Evolutionary conservation across 2,113 vertebrate species (phyloP), one percentile per base, ranked within the genome.

Genomic region (Onychostoma macrolepis): DNA sequence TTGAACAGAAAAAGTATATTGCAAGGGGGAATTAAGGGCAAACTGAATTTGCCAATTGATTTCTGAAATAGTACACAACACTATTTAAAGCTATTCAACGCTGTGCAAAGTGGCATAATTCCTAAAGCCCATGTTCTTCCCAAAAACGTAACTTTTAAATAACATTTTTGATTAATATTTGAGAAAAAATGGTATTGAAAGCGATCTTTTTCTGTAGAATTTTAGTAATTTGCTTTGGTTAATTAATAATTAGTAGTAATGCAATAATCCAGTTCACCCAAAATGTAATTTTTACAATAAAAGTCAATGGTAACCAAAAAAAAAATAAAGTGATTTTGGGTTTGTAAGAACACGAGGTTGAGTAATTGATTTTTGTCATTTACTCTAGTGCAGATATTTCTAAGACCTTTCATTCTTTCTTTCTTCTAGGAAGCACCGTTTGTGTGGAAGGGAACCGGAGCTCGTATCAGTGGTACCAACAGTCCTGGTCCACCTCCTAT

Each of bases 351-450:
- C 21, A 24, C 7, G 21, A 9, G 56, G 7, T 2, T 58, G 21
- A 58, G 21, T 53, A 53, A 53, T n/a, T n/a, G 21, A 58, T 58
- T 24, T 24, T 56, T 24, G 21, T 24, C 21, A 61, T 61, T 72
- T 72, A 72, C 10, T 41, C 19, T 13, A 74, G 71, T 74, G 21
- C 38, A 41, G 36, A 11, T n/a, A 41, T 1, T 74, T n/a, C 2
- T 10, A 41, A n/a, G 33, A 17, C 11, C 13, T 71, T 30, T 69
- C 28, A 41, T 48, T 88, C 38, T 85, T 33, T 88, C 38, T 85
- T 33, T 85, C 56, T 87, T 26, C 76, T 36, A 96, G 95, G 94
- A 95, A 89, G 90, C 92, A 48, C 80, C 94, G 61, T 92, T 92
- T 84, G 89, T 93, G 12, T 91, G 92, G 89, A 93, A 86, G 65